phyloP scores from a whole-genome alignment of 2,113 vertebrate species.

The Ibidorhyncha struthersii region DNA sequence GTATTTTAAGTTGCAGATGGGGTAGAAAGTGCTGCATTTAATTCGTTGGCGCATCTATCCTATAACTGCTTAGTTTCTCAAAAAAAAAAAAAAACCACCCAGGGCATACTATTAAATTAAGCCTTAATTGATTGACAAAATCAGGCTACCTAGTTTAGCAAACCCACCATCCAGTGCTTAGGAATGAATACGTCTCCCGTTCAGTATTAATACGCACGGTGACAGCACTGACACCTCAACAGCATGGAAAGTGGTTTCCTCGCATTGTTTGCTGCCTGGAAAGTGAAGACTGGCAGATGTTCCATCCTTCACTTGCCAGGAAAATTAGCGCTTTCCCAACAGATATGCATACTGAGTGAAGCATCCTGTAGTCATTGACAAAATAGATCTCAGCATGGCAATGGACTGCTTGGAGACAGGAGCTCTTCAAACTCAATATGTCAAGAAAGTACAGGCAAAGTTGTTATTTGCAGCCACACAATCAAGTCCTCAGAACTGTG shows the following conservation, averaged over 20 bases:
- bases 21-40: background rate
- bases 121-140: background rate
- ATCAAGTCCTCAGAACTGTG: background rate
- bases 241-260: background rate
- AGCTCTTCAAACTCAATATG: background rate
- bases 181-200: background rate
- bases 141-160: background rate
- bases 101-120: background rate
- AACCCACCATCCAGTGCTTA: background rate
- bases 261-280: background rate
- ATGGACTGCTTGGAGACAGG: background rate
- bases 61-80: background rate
- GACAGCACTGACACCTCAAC: background rate
- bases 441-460: background rate
- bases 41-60: background rate
- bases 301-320: slow-evolving; percentile 33
- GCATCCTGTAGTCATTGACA: slow-evolving; percentile 17
- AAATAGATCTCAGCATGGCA: slow-evolving; percentile 6
- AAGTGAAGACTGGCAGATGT: slow-evolving; percentile 52
- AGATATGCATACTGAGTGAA: background rate
- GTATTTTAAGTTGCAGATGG: background rate
- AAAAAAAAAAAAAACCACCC: background rate
- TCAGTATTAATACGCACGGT: background rate
- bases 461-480: background rate
- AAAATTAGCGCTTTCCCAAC: slow-evolving; percentile 46